A percentile compares a stretch with the other conserved stretches of the same genome.
Evolutionary conservation across 2,113 vertebrate species (phyloP).

Genomic region (Xyrauchen texanus): DNA sequence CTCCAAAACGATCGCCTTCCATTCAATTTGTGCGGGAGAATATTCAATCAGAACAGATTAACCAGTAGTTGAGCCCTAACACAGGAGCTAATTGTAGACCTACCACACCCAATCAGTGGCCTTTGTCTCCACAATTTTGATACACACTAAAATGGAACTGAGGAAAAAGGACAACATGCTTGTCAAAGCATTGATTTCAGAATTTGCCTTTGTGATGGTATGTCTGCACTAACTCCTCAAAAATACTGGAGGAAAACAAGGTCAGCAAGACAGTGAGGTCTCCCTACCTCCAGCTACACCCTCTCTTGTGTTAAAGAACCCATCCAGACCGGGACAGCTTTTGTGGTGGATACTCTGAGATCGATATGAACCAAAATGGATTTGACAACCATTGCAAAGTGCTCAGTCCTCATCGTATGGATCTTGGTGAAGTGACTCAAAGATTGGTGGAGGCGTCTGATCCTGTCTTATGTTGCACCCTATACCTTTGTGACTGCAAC

Average conservation of each 20-base stretch:
- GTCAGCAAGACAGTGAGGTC: neutral
- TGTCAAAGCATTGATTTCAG: slow-evolving; percentile 16
- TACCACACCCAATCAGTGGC: slow-evolving; percentile 49
- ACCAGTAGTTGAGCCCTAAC: slow-evolving; percentile 31
- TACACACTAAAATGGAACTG: slow-evolving; percentile 7
- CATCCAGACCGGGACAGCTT: neutral
- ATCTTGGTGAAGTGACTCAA: neutral
- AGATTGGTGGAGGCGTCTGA: slow-evolving; percentile 21
- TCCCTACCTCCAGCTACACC: neutral
- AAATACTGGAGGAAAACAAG: slow-evolving; percentile 1
- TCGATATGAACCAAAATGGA: slow-evolving; percentile 5
- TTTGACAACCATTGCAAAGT: neutral
- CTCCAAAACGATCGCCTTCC: slow-evolving; percentile 20
- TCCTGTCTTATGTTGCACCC: slow-evolving; percentile 4
- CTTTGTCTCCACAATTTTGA: slow-evolving; percentile 42
- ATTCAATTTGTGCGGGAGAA: slow-evolving; percentile 25
- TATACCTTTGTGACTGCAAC: slow-evolving; percentile 7
- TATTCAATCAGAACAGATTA: slow-evolving; percentile 34
- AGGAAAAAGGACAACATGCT: slow-evolving; percentile 16
- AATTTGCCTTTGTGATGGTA: slow-evolving; percentile 41
- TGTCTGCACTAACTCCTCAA: slow-evolving; percentile 13
- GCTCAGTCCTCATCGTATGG: neutral
- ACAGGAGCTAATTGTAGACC: slow-evolving; percentile 30
- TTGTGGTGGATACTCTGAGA: slow-evolving; percentile 8
- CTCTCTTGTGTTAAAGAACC: neutral